These are phyloP conservation scores for Acanthurus tractus DNA, from an alignment of 2,797 vertebrate genomes.

Conservation along the genomic window DNA sequence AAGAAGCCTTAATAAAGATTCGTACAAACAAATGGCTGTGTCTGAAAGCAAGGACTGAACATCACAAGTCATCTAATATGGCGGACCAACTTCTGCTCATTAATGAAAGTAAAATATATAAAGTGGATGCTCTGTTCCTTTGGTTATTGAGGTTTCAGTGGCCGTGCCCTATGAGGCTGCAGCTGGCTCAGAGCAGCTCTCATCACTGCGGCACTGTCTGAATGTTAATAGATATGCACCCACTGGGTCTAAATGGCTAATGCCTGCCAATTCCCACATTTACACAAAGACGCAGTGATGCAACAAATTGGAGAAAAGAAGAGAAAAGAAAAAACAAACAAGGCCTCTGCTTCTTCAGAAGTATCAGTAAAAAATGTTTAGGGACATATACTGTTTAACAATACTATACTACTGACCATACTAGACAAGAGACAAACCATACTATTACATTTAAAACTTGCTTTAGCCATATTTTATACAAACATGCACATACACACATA, in stretches of 20 bases:
- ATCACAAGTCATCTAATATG: constrained; percentile 1
- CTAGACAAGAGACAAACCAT: background rate
- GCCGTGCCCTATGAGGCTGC: constrained; percentile 65
- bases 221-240: constrained; percentile 80
- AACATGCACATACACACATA: background rate
- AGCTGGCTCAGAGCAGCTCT: constrained; percentile 72
- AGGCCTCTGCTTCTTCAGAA: constrained; percentile 15
- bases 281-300: constrained; percentile 71
- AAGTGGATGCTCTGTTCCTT: constrained; percentile 49
- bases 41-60: constrained; percentile 22
- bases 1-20: constrained; percentile 25
- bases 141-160: constrained; percentile 54
- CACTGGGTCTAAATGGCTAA: constrained; percentile 60
- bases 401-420: background rate
- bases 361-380: constrained; percentile 18
- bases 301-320: constrained; percentile 65
- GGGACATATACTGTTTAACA: background rate
- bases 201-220: constrained; percentile 72
- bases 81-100: constrained; percentile 40
- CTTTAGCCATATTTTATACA: background rate
- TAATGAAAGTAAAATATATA: constrained; percentile 56
- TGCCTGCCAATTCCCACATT: constrained; percentile 73
- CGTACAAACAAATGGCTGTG: constrained; percentile 24
- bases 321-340: constrained; percentile 44
- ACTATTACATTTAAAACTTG: background rate